A percentile compares a stretch with the other conserved stretches of the same genome.
Evolutionary conservation across 2,797 vertebrate genomes (phyloP).

Genomic region (Spinibarbus caldwelli): DNA sequence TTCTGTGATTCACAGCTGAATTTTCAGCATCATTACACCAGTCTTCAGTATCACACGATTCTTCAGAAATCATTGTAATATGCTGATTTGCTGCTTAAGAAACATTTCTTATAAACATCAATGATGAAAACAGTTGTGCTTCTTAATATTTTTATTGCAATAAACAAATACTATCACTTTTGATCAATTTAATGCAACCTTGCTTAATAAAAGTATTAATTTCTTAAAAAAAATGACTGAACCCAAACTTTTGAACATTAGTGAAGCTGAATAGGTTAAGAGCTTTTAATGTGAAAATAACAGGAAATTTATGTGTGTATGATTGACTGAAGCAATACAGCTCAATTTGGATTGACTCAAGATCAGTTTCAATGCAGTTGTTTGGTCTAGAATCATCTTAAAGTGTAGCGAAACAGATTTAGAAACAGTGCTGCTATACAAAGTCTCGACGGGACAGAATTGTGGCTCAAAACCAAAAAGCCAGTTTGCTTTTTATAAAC

Average conservation of each 20-base stretch:
- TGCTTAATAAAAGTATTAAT: background rate
- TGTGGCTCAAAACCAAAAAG: background rate
- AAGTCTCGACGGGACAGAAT: background rate
- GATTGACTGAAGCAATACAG: background rate
- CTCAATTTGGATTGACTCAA: background rate
- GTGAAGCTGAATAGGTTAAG: too few species aligned
- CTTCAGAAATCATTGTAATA: background rate
- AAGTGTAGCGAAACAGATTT: background rate
- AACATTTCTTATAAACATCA: background rate
- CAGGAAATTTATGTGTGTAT: background rate
- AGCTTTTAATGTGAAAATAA: background rate
- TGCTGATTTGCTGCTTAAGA: background rate
- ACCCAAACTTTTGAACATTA: background rate
- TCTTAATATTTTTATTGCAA: background rate
- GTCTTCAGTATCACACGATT: background rate
- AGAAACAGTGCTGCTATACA: background rate
- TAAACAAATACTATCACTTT: background rate
- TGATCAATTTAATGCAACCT: background rate
- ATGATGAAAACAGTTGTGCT: background rate
- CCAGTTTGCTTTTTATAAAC: slow-evolving; percentile 13
- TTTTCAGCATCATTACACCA: background rate
- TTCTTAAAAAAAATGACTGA: background rate
- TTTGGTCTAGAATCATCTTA: background rate
- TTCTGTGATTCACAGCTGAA: background rate
- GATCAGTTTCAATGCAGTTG: background rate